Percentiles rank a stretch among this genome's conserved stretches.
Conservation (phyloP, 2,113 vertebrate species). For the Scortum barcoo region DNA sequence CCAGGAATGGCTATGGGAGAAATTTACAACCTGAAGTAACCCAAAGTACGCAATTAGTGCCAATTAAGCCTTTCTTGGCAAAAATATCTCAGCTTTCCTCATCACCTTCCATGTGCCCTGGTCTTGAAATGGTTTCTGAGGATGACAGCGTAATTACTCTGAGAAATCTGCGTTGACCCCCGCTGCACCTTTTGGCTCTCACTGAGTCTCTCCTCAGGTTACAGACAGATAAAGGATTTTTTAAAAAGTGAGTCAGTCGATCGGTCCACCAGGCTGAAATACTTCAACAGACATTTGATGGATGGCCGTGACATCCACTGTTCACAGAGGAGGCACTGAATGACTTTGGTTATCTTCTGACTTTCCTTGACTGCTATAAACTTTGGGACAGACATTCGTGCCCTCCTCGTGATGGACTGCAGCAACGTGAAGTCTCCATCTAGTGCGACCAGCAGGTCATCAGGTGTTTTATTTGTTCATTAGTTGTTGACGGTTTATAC, state of each 20-base stretch:
- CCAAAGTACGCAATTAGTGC: not conserved
- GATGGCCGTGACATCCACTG: not conserved
- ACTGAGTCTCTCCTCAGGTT: not conserved
- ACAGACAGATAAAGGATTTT: not conserved
- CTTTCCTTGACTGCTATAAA: not conserved
- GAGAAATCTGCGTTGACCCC: not conserved
- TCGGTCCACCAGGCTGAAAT: not conserved
- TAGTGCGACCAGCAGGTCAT: no score
- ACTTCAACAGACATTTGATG: not conserved
- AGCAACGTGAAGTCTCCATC: not conserved
- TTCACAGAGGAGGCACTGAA: not conserved
- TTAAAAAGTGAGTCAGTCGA: no score
- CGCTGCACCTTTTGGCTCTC: not conserved
- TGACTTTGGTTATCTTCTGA: not conserved
- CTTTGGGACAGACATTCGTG: not conserved
- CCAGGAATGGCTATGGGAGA: not conserved
- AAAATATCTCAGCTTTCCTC: not conserved
- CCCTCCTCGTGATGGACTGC: not conserved
- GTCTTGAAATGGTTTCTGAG: not conserved
- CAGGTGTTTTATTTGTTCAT: no score
- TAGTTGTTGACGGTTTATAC: no score
- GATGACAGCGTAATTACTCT: constrained; percentile 5
- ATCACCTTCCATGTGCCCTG: not conserved
- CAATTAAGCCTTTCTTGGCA: not conserved
- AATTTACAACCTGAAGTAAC: not conserved